Base-by-base conservation (phyloP, 1,140 invertebrate species). In the Euura saliciscinereae region DNA sequence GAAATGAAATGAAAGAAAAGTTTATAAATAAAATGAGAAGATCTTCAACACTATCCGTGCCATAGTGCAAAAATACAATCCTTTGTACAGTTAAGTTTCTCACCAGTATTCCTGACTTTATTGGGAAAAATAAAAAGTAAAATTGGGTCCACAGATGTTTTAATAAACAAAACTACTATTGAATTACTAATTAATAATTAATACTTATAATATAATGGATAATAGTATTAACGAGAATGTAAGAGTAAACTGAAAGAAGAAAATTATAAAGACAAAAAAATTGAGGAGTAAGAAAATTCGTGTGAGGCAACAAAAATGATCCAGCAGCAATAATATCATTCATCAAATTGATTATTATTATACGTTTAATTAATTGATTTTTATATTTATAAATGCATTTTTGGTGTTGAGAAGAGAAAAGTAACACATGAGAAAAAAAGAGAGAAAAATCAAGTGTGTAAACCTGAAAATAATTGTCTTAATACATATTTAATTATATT, bases 271-370 rank as follows among this genome's bases (percentile, higher is more conserved):
- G n/a, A n/a, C n/a, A n/a, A n/a, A n/a, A n/a, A n/a, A n/a, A n/a
- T n/a, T n/a, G n/a, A n/a, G n/a, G n/a, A n/a, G n/a, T n/a, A n/a
- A n/a, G n/a, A n/a, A 59, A 59, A 59, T n/a, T 59, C 51, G 8
- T 59, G 51, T 59, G 51, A 59, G 51, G 51, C 51, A 59, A 59
- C 51, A n/a, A n/a, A n/a, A n/a, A n/a, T 59, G 51, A 59, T 10
- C n/a, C 51, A 59, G 51, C 51, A 59, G 51, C 51, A 59, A 59
- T 59, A 59, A 59, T 59, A n/a, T 59, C 51, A 59, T 8, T n/a
- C 0, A 59, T 59, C 2, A n/a, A 59, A 59, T 8, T 59, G n/a
- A 59, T 59, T 59, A 59, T 3, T 59, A 59, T 10, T 59, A 59
- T 59, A 59, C 51, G 51, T 59, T 59, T 59, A n/a, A 10, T n/a